A percentile compares a stretch with the other conserved stretches of the same genome.
These are phyloP conservation scores for Spisula subtruncata DNA, from an alignment of 2,888 invertebrate genomes.

Conservation along the genomic window DNA sequence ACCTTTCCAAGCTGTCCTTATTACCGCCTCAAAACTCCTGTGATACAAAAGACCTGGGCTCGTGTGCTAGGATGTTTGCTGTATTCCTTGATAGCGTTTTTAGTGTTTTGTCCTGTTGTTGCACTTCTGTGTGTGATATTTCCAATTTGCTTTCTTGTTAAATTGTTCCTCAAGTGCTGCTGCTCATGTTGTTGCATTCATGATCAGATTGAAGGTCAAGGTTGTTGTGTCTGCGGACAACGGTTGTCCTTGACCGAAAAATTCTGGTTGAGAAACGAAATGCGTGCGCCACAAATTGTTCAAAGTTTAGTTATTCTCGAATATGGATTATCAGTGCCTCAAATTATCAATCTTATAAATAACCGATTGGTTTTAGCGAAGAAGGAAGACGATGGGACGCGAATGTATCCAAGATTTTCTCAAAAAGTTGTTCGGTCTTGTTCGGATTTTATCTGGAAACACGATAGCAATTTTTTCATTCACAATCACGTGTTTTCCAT, in stretches of 20 bases:
- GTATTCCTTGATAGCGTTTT: slow-evolving; percentile 86
- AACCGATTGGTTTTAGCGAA: slow-evolving; percentile 88
- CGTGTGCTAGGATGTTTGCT: slow-evolving; percentile 80
- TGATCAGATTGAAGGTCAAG: slow-evolving; percentile 71
- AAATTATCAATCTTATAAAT: slow-evolving; percentile 88
- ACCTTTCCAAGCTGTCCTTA: slow-evolving; percentile 87
- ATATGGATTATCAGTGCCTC: slow-evolving; percentile 88
- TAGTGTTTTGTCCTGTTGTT: slow-evolving; percentile 88
- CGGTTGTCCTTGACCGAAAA: slow-evolving; percentile 88
- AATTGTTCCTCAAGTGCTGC: slow-evolving; percentile 82
- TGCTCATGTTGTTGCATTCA: slow-evolving; percentile 80
- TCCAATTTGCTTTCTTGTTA: slow-evolving; percentile 85
- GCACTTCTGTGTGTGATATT: slow-evolving; percentile 87
- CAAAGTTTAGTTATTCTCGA: slow-evolving; percentile 89
- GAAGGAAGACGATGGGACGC: slow-evolving; percentile 83
- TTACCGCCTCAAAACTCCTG: slow-evolving; percentile 87
- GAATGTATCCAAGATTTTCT: slow-evolving; percentile 88
- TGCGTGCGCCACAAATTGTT: slow-evolving; percentile 87
- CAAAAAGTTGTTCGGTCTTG: slow-evolving; percentile 87
- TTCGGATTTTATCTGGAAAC: slow-evolving; percentile 89
- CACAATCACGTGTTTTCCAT: slow-evolving; percentile 89
- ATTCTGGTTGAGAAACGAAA: slow-evolving; percentile 87
- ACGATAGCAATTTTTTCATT: slow-evolving; percentile 88
- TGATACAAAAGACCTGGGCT: slow-evolving; percentile 87
- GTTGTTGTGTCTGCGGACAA: slow-evolving; percentile 83